Conservation (phyloP, 2,113 vertebrate species). For the Dicrurus megarhynchus region DNA sequence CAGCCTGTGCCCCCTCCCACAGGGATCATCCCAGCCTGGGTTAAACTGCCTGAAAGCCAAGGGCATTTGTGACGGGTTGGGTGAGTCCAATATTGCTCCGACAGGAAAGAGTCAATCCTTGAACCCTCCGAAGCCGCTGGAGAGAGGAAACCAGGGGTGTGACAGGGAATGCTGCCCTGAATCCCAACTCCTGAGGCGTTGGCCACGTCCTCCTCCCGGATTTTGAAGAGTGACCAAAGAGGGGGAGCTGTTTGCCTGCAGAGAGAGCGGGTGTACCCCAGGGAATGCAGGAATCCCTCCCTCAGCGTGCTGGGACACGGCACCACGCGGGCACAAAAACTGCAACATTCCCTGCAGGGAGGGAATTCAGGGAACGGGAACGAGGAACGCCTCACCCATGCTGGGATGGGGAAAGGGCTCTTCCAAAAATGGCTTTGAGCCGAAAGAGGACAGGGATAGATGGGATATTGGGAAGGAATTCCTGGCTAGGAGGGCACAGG, state of each 20-base stretch:
- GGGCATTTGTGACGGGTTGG: fast-evolving
- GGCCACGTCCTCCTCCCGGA: fast-evolving
- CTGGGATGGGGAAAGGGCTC: not conserved
- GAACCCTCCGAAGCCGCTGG: fast-evolving
- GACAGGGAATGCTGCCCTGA: not conserved
- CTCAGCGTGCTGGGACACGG: fast-evolving
- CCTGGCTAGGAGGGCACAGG: not conserved
- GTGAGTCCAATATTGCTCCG: fast-evolving
- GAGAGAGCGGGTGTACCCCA: fast-evolving
- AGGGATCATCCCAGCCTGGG: not conserved
- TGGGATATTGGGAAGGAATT: not conserved
- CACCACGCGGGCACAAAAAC: fast-evolving
- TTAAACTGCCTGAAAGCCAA: not conserved
- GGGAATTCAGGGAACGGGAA: not conserved
- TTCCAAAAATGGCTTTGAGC: not conserved
- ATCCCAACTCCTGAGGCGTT: fast-evolving
- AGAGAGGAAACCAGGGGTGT: not conserved
- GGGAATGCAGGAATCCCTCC: not conserved
- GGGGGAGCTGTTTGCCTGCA: not conserved
- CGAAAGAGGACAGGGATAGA: fast-evolving
- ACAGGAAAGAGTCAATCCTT: not conserved
- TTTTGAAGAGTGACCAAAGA: not conserved
- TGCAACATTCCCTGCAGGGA: fast-evolving
- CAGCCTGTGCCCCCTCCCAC: fast-evolving
- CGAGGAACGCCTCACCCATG: not conserved